These are phyloP conservation scores for Virgularia gustaviana DNA, from an alignment of 92 coral and sea anemone species.

Conservation along the genomic window DNA sequence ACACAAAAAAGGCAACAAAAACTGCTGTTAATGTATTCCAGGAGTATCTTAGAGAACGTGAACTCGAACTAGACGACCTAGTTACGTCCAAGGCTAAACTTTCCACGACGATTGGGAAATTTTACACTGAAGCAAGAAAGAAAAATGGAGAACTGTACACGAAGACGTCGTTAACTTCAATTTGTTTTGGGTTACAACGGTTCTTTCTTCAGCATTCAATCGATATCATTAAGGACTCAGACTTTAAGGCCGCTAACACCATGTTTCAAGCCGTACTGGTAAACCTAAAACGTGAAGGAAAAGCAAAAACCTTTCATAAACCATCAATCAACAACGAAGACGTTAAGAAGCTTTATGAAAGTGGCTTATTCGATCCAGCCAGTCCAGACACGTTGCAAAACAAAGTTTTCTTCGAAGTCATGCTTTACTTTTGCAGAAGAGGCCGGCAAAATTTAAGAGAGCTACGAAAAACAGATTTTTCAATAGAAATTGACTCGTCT, in stretches of 20 bases:
- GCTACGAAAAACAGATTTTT: constrained; percentile 40
- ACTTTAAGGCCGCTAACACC: constrained; percentile 44
- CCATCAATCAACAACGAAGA: constrained; percentile 49
- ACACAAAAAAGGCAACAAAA: constrained; percentile 48
- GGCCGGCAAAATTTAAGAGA: constrained; percentile 55
- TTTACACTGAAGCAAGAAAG: constrained; percentile 54
- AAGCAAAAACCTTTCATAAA: constrained; percentile 39
- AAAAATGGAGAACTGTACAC: constrained; percentile 44
- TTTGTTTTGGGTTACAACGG: constrained; percentile 39
- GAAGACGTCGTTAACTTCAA: no score
- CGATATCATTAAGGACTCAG: constrained; percentile 49
- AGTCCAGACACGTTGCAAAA: constrained; percentile 54
- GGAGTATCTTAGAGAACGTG: constrained; percentile 36
- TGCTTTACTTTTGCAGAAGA: constrained; percentile 59
- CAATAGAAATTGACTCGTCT: background rate
- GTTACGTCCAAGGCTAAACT: constrained; percentile 2
- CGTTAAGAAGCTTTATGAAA: constrained; percentile 38
- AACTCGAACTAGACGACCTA: constrained; percentile 11
- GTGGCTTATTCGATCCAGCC: constrained; percentile 36
- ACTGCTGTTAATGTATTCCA: constrained; percentile 24
- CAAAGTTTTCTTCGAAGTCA: constrained; percentile 58
- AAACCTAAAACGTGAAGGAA: constrained; percentile 44
- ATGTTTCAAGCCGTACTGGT: constrained; percentile 41
- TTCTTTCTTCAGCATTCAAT: constrained; percentile 7
- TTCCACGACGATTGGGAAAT: constrained; percentile 29